Conservation (phyloP, 2,113 vertebrate species). For the Cyrtonyx montezumae region DNA sequence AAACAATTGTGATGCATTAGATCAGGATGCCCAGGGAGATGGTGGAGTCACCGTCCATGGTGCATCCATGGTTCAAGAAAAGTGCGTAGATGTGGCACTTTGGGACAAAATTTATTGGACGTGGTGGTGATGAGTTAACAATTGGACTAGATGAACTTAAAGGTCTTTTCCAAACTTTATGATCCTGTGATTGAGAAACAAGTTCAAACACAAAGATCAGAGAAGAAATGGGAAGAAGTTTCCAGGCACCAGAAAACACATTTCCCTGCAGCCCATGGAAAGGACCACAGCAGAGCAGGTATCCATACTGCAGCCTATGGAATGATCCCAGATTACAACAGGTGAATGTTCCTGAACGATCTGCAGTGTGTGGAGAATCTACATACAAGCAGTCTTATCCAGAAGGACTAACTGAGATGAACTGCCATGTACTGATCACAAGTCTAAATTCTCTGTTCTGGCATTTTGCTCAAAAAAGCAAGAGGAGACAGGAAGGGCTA, state of each 20-base stretch:
- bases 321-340: accelerated
- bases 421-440: accelerated
- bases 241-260: background rate
- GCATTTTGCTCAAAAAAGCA: accelerated
- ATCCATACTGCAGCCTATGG: background rate
- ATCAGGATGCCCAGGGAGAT: no score
- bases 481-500: background rate
- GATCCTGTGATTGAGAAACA: background rate
- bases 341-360: background rate
- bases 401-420: background rate
- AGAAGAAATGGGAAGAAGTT: background rate
- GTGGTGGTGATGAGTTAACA: no score
- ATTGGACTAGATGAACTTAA: no score
- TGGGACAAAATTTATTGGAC: no score
- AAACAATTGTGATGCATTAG: no score
- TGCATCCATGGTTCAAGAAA: no score
- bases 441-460: background rate
- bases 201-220: background rate
- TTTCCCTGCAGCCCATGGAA: background rate
- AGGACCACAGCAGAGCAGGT: background rate
- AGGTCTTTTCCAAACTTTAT: no score
- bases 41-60: no score
- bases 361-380: background rate
- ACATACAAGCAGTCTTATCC: background rate
- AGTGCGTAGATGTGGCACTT: no score